Percentiles rank a stretch among this genome's conserved stretches.
These are phyloP conservation scores for Hyperoplus immaculatus DNA, from an alignment of 2,797 vertebrate genomes.

Conservation along the genomic window DNA sequence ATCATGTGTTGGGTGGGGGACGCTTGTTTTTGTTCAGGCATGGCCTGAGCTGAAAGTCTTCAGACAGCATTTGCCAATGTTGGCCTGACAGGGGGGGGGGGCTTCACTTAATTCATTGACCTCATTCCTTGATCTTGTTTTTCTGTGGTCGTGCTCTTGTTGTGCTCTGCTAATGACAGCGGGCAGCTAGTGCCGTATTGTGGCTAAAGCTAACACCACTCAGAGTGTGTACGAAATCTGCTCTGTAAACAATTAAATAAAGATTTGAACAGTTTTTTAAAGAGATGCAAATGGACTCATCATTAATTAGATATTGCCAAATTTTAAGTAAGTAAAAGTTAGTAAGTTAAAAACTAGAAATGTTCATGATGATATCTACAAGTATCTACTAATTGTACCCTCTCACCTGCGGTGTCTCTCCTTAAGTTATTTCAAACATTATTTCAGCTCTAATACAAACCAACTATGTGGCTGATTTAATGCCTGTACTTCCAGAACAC, in stretches of 20 bases:
- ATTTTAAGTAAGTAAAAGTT: too few species aligned
- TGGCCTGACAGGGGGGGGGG: constrained; percentile 31
- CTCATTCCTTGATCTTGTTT: constrained; percentile 69
- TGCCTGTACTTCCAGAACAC: constrained; percentile 52
- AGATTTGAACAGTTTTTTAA: too few species aligned
- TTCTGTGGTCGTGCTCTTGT: constrained; percentile 38
- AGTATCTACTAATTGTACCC: too few species aligned
- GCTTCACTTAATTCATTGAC: constrained; percentile 70
- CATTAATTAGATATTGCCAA: too few species aligned
- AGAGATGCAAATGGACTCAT: too few species aligned
- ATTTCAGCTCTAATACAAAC: constrained; percentile 55
- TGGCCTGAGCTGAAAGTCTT: constrained; percentile 45
- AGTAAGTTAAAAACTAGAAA: too few species aligned
- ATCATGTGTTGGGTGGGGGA: constrained; percentile 16
- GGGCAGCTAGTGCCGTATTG: constrained; percentile 26
- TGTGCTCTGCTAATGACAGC: constrained; percentile 33
- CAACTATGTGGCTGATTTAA: constrained; percentile 61
- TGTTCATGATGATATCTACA: too few species aligned
- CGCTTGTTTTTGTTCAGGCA: constrained; percentile 35
- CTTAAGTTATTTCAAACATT: constrained; percentile 57
- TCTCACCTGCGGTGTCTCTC: too few species aligned
- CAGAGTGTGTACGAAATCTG: constrained; percentile 2
- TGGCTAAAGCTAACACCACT: constrained; percentile 35
- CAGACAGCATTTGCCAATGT: constrained; percentile 51
- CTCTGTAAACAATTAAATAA: too few species aligned